These are phyloP conservation scores for Aegotheles bennettii DNA, from an alignment of 2,113 vertebrate genomes.

Conservation along the genomic window DNA sequence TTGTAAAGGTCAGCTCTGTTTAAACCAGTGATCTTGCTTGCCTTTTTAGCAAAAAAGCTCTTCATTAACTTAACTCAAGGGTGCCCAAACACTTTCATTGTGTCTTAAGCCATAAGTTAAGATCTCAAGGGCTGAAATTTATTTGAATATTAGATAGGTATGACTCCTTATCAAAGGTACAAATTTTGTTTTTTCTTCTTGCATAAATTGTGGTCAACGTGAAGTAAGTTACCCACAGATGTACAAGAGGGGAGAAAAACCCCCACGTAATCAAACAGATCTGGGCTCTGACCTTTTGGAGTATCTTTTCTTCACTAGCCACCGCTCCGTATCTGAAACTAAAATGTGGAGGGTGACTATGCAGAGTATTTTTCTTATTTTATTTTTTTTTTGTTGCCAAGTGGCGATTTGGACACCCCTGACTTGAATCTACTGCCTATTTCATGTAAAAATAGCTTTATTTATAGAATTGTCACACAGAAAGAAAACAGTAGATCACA, in stretches of 20 bases:
- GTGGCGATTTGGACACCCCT: conserved; percentile 59
- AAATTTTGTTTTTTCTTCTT: not conserved
- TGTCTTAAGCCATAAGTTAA: conserved; percentile 57
- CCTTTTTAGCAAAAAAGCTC: conserved; percentile 40
- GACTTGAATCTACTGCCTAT: conserved; percentile 44
- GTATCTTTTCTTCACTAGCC: not conserved
- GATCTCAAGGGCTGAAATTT: conserved; percentile 52
- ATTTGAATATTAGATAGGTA: conserved; percentile 53
- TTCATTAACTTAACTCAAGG: conserved; percentile 44
- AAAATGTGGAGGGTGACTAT: not conserved
- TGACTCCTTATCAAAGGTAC: not conserved
- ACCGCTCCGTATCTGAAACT: not conserved
- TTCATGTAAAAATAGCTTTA: conserved; percentile 41
- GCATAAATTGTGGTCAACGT: not conserved
- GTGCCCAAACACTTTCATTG: conserved; percentile 55
- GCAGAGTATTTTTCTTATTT: not conserved
- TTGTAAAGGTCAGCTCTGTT: conserved; percentile 60
- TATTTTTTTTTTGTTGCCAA: not conserved
- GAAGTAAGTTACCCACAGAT: not conserved
- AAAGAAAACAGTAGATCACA: conserved; percentile 48
- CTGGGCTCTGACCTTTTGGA: not conserved
- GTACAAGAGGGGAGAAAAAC: not conserved
- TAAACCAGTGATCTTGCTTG: conserved; percentile 48
- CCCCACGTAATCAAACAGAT: not conserved
- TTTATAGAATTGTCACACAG: conserved; percentile 2